These are phyloP conservation scores for Siniperca chuatsi DNA, from an alignment of 2,113 vertebrate species.

Conservation along the genomic window DNA sequence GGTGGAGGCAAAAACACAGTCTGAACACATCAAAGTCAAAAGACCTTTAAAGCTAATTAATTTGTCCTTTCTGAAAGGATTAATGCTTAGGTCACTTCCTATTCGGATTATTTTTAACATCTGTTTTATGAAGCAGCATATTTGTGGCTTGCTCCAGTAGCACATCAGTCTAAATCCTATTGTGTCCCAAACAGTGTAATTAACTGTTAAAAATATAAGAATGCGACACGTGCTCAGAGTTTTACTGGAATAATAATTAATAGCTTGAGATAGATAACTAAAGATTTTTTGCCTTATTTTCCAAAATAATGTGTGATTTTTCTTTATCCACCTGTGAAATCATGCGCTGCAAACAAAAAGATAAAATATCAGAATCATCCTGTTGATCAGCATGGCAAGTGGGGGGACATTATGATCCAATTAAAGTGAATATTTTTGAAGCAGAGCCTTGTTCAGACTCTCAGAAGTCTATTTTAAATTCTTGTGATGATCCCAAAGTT, in stretches of 20 bases:
- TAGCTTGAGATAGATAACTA: background rate
- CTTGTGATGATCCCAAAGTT: slow-evolving; percentile 7
- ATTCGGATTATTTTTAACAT: slow-evolving; percentile 56
- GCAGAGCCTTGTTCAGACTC: slow-evolving; percentile 12
- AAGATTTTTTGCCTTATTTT: background rate
- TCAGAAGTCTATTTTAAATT: slow-evolving; percentile 21
- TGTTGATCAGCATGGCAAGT: background rate
- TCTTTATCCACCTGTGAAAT: background rate
- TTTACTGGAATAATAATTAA: background rate
- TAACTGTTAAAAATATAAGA: slow-evolving; percentile 18
- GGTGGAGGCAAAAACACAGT: slow-evolving; percentile 38
- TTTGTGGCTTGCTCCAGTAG: background rate
- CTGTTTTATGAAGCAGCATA: slow-evolving; percentile 38
- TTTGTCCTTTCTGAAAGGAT: slow-evolving; percentile 80
- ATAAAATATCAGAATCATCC: background rate
- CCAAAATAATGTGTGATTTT: background rate
- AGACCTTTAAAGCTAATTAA: slow-evolving; percentile 84
- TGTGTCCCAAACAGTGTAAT: slow-evolving; percentile 15
- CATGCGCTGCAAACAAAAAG: background rate
- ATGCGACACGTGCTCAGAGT: background rate
- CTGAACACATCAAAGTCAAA: slow-evolving; percentile 77
- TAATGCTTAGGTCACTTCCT: slow-evolving; percentile 69
- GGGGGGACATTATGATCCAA: slow-evolving; percentile 4
- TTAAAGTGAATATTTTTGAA: slow-evolving; percentile 2
- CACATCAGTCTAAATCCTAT: slow-evolving; percentile 6